Evolutionary conservation across 2,113 vertebrate species (phyloP), one percentile per base, ranked within the genome.

Genomic region (Notarius quadriscutis): DNA sequence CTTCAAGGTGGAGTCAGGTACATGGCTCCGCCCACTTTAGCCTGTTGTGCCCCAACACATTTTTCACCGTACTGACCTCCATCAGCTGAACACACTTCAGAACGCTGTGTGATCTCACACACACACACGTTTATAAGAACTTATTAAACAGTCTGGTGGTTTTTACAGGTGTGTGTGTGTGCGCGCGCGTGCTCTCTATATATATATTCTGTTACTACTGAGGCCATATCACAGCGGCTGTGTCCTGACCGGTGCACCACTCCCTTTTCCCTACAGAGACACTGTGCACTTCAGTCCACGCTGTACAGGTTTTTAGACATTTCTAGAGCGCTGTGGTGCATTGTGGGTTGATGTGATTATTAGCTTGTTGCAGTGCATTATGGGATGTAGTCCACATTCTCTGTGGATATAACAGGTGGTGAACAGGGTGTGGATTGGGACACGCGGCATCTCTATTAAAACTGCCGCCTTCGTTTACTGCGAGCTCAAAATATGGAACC

Each of bases 351-450:
- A 12, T 62, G 25, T 63, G 57, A 51, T 63, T 63, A 12, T n/a
- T n/a, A 50, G 41, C 22, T 62, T 82, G 55, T 84, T 57, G 51
- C 63, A 34, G 25, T 83, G 81, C n/a, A 69, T 69, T 83, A 51
- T 67, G 81, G 62, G 81, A 69, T 20, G 20, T 67, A 22, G 41
- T 51, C 22, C 34, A 51, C 34, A 20, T 71, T 71, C 11, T 41
- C 18, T 72, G 69, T 72, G 69, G 69, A 72, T 72, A 0, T 18
- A 72, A 41, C 30, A 72, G 69, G 41, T 78, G 25, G 74, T 77
- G n/a, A 8, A 79, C 51, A 57, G 77, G 25, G 75, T n/a, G 4
- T 78, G 50, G 22, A 20, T 25, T 25, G 41, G 41, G 72, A 50
- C 12, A 15, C 5, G 50, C 51, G 57, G n/a, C 51, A 50, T 9